Percentiles rank a stretch among this genome's conserved stretches.
Conservation (phyloP, 2,888 invertebrate genomes). For the Crossocerus cetratus region DNA sequence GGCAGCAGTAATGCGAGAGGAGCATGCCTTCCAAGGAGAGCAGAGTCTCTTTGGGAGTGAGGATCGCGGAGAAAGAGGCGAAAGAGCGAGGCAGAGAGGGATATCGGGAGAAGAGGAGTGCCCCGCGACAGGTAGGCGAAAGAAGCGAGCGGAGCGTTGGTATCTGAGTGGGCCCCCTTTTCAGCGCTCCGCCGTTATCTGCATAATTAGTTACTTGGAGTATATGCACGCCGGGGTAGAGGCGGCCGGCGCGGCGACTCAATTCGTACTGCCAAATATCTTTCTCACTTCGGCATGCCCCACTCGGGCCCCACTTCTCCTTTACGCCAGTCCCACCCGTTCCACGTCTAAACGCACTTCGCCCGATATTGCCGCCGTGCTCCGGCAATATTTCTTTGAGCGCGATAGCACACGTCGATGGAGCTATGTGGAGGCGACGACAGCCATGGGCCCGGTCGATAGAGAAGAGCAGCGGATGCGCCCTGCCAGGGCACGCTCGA, state of each 20-base stretch:
- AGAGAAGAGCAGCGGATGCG: neutral
- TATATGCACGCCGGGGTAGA: conserved; percentile 53
- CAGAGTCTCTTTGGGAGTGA: neutral
- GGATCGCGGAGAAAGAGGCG: conserved; percentile 5
- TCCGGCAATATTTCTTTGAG: conserved; percentile 16
- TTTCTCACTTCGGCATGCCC: conserved; percentile 2
- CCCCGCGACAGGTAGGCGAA: conserved; percentile 48
- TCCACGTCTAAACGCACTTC: conserved; percentile 31
- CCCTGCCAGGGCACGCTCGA: neutral
- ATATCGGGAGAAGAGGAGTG: conserved; percentile 46
- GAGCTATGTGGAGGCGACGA: too few species aligned
- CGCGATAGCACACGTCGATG: neutral
- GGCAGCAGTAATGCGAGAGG: conserved; percentile 42
- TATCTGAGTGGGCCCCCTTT: conserved; percentile 62
- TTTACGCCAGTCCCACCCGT: conserved; percentile 10
- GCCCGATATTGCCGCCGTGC: conserved; percentile 30
- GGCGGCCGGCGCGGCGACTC: conserved; percentile 61
- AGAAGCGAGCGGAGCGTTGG: conserved; percentile 47
- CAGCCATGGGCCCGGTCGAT: too few species aligned
- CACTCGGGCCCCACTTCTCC: conserved; percentile 3
- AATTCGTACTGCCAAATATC: conserved; percentile 54
- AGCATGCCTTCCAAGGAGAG: conserved; percentile 23
- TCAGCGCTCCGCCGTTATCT: conserved; percentile 65
- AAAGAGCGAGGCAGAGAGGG: conserved; percentile 25
- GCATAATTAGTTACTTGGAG: conserved; percentile 69